Base-by-base conservation (phyloP, 2,888 invertebrate species). In the Drosophila meridiana region DNA sequence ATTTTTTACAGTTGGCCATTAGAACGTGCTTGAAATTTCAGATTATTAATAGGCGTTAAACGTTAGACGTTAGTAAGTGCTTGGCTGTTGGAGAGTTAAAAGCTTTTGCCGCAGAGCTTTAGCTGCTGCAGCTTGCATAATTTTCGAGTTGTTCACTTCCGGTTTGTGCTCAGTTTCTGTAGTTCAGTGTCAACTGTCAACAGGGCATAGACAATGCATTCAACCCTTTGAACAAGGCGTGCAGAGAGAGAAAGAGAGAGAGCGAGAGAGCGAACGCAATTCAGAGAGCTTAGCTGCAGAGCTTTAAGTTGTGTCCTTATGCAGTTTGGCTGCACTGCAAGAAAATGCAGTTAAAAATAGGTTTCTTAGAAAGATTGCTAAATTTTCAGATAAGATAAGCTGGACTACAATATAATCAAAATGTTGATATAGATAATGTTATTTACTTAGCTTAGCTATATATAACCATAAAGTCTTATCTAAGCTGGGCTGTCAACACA, bases 181-280 rank as follows among this genome's bases (percentile, higher is more conserved):
- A 87, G 87, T 87, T 87, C 89, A 87, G 82, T 87, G 89, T 88
- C 87, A 87, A 87, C 76, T 73, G 82, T 73, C 75, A 69, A 62
- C 53, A 69, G 74, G 62, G 68, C 60, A 69, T 40, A 57, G 58
- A 57, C 59, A 60, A 48, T 61, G 65, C 68, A 61, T 53, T n/a
- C 69, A 60, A 64, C 69, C 68, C 57, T 38, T 40, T 40, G 59
- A n/a, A 45, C 43, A 9, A 30, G 20, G 30, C 57, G 64, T 79
- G 67, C 48, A 55, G 8, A 53, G 38, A 55, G 55, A 26, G 45
- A 2, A 2, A 26, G 36, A 50, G 45, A 47, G 26, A 32, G 48
- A 62, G 56, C 58, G 43, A 48, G 56, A 36, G 38, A 14, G 42
- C 40, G 48, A 30, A 53, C 64, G 53, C 61, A 48, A 7, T 28